Conservation (phyloP, 2,888 invertebrate species). For the Biston stratarius region DNA sequence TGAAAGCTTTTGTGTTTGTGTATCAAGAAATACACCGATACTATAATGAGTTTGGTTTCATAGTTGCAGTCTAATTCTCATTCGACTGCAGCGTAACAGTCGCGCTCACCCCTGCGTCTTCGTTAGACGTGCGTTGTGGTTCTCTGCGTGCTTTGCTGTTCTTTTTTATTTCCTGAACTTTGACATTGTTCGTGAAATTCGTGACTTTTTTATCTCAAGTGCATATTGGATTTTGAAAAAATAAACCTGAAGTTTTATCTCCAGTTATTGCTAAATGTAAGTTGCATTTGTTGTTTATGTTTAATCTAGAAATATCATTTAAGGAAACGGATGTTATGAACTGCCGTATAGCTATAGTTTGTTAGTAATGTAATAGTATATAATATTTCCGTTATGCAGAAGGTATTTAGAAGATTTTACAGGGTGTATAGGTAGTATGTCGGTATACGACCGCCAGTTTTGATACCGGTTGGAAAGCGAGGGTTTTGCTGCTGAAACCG, state of each 20-base stretch:
- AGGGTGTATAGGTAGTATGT: slow-evolving; percentile 39
- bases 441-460: slow-evolving; percentile 52
- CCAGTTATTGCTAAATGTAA: slow-evolving; percentile 36
- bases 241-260: slow-evolving; percentile 39
- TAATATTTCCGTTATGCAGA: slow-evolving; percentile 23
- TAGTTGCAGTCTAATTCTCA: slow-evolving; percentile 56
- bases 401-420: slow-evolving; percentile 25
- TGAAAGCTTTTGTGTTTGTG: slow-evolving; percentile 22
- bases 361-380: slow-evolving; percentile 48
- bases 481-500: slow-evolving; percentile 74
- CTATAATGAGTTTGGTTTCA: slow-evolving; percentile 45
- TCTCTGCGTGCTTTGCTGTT: slow-evolving; percentile 30
- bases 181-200: slow-evolving; percentile 41
- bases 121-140: slow-evolving; percentile 61
- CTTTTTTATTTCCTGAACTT: slow-evolving; percentile 18
- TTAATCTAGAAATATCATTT: slow-evolving; percentile 26
- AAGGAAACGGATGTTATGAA: slow-evolving; percentile 32
- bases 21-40: slow-evolving; percentile 14
- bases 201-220: slow-evolving; percentile 56
- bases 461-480: slow-evolving; percentile 79
- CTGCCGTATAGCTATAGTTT: slow-evolving; percentile 27
- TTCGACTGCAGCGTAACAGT: slow-evolving; percentile 60
- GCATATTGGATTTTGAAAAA: slow-evolving; percentile 51
- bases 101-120: slow-evolving; percentile 64
- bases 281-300: slow-evolving; percentile 27